A percentile compares a stretch with the other conserved stretches of the same genome.
Conservation (phyloP, 1,140 invertebrate genomes). For the Camponotus pennsylvanicus region DNA sequence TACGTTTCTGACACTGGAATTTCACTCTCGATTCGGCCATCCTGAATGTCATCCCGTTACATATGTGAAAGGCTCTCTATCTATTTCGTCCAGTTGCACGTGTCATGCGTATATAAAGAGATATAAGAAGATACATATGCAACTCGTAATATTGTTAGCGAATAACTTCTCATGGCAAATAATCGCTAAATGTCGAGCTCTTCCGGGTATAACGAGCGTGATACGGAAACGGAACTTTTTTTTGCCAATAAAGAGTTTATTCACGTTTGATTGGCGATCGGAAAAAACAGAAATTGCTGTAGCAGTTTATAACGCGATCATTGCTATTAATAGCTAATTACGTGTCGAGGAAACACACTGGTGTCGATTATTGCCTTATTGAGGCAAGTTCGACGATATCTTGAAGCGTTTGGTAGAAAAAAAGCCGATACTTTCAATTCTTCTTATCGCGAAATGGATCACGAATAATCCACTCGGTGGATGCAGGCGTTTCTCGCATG, state of each 20-base stretch:
- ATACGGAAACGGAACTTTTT: not conserved
- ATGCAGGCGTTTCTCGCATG: constrained; percentile 33
- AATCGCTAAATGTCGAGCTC: not conserved
- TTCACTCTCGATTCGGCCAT: constrained; percentile 21
- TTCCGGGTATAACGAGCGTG: not conserved
- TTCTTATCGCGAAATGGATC: constrained; percentile 39
- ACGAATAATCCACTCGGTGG: constrained; percentile 34
- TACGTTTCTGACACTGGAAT: constrained; percentile 17
- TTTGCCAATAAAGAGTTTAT: not conserved
- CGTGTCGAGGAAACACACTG: constrained; percentile 31
- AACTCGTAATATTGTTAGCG: not conserved
- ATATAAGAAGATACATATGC: not conserved
- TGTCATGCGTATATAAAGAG: constrained; percentile 6
- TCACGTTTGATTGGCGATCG: not conserved
- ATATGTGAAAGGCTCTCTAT: constrained; percentile 47
- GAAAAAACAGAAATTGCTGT: not conserved
- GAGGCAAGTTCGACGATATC: not conserved
- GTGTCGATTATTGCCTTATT: constrained; percentile 35
- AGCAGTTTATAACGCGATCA: not conserved
- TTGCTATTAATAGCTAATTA: constrained; percentile 53
- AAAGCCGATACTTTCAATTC: constrained; percentile 45
- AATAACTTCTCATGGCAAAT: not conserved
- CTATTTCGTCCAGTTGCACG: constrained; percentile 31
- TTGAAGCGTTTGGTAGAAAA: not conserved
- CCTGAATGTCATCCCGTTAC: constrained; percentile 27